Conservation (phyloP, 2,888 invertebrate genomes). For the Perizoma flavofasciatum region DNA sequence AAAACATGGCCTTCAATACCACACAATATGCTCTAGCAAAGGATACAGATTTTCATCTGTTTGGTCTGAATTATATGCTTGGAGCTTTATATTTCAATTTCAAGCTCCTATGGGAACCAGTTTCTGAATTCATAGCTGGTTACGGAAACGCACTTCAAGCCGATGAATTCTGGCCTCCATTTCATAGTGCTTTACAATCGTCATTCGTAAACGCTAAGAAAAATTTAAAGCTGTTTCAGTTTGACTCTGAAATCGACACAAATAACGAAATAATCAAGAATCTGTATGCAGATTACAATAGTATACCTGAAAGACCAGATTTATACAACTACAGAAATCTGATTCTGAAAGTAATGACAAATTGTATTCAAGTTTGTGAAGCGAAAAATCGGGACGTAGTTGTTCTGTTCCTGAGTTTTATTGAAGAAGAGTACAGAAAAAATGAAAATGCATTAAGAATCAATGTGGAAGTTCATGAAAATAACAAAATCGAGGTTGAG, state of each 20-base stretch:
- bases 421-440: conserved; percentile 84
- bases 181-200: conserved; percentile 83
- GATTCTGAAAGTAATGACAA: conserved; percentile 91
- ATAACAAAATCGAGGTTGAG: conserved; percentile 62
- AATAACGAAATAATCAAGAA: conserved; percentile 57
- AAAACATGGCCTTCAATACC: conserved; percentile 87
- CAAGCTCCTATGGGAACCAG: conserved; percentile 94
- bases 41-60: conserved; percentile 83
- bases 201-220: conserved; percentile 75
- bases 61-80: conserved; percentile 90
- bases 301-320: conserved; percentile 86
- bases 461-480: conserved; percentile 85
- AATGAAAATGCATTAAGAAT: conserved; percentile 69
- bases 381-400: conserved; percentile 91
- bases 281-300: conserved; percentile 66
- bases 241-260: conserved; percentile 65
- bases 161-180: conserved; percentile 90
- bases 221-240: conserved; percentile 61
- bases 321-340: conserved; percentile 89
- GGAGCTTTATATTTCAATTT: conserved; percentile 94
- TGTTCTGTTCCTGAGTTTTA: conserved; percentile 91
- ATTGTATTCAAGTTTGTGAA: conserved; percentile 90
- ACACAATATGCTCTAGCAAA: conserved; percentile 83
- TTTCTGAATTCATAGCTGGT: conserved; percentile 88
- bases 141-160: conserved; percentile 86